phyloP scores from a whole-genome alignment of 2,113 vertebrate species.

The Sialia sialis region DNA sequence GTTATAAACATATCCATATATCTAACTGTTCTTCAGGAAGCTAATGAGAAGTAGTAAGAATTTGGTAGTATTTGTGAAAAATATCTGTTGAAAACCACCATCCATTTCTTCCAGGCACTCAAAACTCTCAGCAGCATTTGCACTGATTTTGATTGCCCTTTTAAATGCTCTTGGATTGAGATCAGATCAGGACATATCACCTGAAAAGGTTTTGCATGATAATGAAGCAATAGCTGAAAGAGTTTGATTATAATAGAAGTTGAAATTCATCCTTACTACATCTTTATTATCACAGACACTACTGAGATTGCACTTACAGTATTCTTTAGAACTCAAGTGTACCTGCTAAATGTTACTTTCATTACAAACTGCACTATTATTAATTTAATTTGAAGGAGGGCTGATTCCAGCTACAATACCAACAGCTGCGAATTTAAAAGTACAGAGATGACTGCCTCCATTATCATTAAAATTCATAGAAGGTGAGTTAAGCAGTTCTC shows the following conservation, averaged over 20 bases:
- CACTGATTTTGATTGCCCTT: background rate
- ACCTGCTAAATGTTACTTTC: background rate
- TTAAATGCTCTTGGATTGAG: background rate
- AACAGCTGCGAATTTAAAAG: background rate
- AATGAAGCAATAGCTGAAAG: background rate
- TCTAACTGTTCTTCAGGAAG: background rate
- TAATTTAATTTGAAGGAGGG: conserved; percentile 3
- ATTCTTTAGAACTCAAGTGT: background rate
- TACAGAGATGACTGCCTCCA: background rate
- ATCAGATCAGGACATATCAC: background rate
- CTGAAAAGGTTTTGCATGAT: background rate
- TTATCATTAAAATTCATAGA: background rate
- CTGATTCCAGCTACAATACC: background rate
- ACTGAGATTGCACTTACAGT: background rate
- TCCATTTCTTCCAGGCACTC: background rate
- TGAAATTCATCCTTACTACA: background rate
- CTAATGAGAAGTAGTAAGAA: background rate
- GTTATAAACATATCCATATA: background rate
- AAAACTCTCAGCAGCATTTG: background rate
- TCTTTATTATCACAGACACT: background rate
- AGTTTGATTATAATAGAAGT: background rate
- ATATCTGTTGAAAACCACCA: background rate
- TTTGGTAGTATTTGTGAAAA: background rate
- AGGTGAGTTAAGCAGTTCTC: background rate
- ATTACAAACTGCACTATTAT: background rate